These are phyloP conservation scores for Sthenelais limicola DNA, from an alignment of 2,888 invertebrate genomes.

Conservation along the genomic window DNA sequence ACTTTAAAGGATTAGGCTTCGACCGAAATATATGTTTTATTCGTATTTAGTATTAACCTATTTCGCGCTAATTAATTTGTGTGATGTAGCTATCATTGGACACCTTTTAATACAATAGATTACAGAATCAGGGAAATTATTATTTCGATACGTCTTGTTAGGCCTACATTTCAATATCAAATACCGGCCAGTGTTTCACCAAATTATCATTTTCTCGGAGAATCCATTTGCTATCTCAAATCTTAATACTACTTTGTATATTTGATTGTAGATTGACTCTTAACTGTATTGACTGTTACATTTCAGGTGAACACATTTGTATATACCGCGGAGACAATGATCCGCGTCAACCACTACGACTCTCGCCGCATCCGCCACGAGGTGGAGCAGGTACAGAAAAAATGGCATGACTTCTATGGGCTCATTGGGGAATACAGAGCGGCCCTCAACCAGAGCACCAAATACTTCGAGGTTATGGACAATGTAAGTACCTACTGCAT, in stretches of 20 bases:
- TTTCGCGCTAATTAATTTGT: no score
- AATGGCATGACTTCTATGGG: conserved; percentile 80
- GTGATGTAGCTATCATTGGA: no score
- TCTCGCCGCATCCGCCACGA: conserved; percentile 77
- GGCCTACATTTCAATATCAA: no score
- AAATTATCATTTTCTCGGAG: no score
- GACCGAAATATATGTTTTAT: no score
- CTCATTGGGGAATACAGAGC: conserved; percentile 79
- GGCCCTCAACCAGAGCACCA: conserved; percentile 80
- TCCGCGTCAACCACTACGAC: conserved; percentile 71
- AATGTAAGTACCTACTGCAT: conserved; percentile 78
- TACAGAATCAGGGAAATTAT: no score
- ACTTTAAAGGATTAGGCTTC: no score
- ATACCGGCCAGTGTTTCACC: no score
- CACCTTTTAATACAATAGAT: no score
- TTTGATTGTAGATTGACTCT: neutral
- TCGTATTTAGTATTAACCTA: no score
- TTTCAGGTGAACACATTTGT: conserved; percentile 81
- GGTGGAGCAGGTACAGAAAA: conserved; percentile 76
- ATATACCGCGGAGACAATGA: conserved; percentile 76
- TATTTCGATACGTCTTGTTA: no score
- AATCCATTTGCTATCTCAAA: no score
- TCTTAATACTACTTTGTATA: neutral
- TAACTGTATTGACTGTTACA: conserved; percentile 77
- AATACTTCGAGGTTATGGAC: conserved; percentile 83